Evolutionary conservation across 2,113 vertebrate species (phyloP), one percentile per base, ranked within the genome.

Genomic region (Aptenodytes forsteri): DNA sequence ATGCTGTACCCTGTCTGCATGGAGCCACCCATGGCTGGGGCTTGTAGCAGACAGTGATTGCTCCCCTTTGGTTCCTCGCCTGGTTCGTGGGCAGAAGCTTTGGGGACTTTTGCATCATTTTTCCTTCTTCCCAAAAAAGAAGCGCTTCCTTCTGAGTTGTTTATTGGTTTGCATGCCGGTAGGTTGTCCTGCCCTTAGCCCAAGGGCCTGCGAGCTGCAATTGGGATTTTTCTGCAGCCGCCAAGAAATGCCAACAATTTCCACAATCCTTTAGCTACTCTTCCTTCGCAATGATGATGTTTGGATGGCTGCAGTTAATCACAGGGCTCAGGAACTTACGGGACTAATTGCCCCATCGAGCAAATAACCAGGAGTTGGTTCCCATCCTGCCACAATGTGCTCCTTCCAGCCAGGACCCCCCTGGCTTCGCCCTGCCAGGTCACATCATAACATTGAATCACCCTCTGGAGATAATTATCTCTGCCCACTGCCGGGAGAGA

Each of bases 51-150:
- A 14, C 11, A 40, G 36, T 0, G 1, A 46, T 16, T 34, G 40
- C 16, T 52, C 18, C 21, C 46, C 13, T 12, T 80, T 1, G 0
- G 20, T 29, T 85, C 73, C 70, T 83, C 0, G 0, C 12, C 71
- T 42, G 22, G 10, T 44, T 76, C 0, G 0, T 30, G 40, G 49
- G 27, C 29, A 88, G 58, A 88, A 50, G 36, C 19, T 70, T 0
- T 70, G 49, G 32, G 49, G 50, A 46, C 22, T 44, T 94, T 12
- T 34, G 6, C 30, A 42, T 38, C 23, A 16, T 9, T 69, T 87
- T 84, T 54, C 47, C 30, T 67, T 70, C 64, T 78, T 89, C 76
- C 52, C 14, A 4, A 75, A 86, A 58, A 20, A 42, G 55, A 71
- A 81, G 4, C 6, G 10, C 22, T 67, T 52, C 56, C 25, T 78